Conservation (phyloP, 2,888 invertebrate genomes). For the Bembecia ichneumoniformis region DNA sequence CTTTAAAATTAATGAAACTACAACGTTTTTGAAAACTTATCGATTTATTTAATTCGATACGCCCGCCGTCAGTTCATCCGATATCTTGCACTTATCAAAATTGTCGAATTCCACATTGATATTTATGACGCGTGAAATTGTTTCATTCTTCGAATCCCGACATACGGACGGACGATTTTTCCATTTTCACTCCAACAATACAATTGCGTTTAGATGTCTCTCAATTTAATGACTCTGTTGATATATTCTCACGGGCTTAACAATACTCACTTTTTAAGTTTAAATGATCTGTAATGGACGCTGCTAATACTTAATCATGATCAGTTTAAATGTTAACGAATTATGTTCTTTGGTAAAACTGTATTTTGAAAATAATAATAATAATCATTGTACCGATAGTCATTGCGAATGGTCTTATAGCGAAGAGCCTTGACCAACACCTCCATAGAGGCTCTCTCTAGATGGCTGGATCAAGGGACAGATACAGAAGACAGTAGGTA, state of each 20-base stretch:
- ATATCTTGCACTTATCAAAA: conserved; percentile 37
- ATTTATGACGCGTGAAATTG: conserved; percentile 70
- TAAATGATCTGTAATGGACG: background rate
- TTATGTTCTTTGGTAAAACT: no score
- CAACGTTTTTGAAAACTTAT: conserved; percentile 54
- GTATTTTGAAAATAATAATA: no score
- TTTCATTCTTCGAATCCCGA: conserved; percentile 47
- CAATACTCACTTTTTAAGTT: conserved; percentile 4
- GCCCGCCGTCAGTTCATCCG: conserved; percentile 49
- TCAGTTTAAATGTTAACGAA: background rate
- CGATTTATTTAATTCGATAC: conserved; percentile 68
- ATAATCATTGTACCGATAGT: no score
- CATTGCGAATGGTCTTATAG: no score
- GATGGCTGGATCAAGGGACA: no score
- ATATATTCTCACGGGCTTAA: conserved; percentile 36
- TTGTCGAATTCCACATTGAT: conserved; percentile 45
- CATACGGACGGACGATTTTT: conserved; percentile 48
- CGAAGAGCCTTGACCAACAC: no score
- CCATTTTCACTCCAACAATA: conserved; percentile 63
- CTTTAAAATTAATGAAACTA: conserved; percentile 47
- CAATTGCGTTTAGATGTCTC: conserved; percentile 43
- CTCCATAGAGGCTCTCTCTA: no score
- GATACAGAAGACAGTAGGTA: no score
- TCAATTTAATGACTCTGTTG: conserved; percentile 45
- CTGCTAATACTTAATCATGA: background rate